These are phyloP conservation scores for Drosophila hydei DNA, from an alignment of 1,140 invertebrate species.

Conservation along the genomic window DNA sequence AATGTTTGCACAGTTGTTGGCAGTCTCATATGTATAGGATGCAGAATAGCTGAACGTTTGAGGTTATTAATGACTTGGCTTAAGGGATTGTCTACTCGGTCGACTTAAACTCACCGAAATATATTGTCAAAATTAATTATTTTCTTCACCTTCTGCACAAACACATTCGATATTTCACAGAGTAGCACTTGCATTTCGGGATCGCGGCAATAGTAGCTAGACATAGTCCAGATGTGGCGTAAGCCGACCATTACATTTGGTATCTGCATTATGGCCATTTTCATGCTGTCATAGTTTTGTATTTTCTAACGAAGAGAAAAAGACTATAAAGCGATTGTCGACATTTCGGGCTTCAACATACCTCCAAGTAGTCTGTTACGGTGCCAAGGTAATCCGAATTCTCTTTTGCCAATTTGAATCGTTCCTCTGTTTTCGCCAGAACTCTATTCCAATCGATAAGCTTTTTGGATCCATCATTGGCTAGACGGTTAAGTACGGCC, in stretches of 20 bases:
- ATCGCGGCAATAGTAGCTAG: slow-evolving; percentile 89
- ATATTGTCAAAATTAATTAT: slow-evolving; percentile 89
- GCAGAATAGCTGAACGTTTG: slow-evolving; percentile 84
- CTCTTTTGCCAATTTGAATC: slow-evolving; percentile 91
- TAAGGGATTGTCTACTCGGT: neutral
- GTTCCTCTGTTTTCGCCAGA: slow-evolving; percentile 87
- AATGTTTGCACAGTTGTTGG: slow-evolving; percentile 87
- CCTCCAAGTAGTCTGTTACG: slow-evolving; percentile 91
- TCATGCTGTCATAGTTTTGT: slow-evolving; percentile 88
- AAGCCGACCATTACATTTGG: slow-evolving; percentile 92
- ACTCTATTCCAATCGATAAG: slow-evolving; percentile 85
- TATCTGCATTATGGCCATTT: slow-evolving; percentile 89
- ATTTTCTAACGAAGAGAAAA: slow-evolving; percentile 86
- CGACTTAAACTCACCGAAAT: slow-evolving; percentile 86
- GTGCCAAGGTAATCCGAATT: slow-evolving; percentile 93
- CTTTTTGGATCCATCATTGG: slow-evolving; percentile 11
- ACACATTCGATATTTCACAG: slow-evolving; percentile 91
- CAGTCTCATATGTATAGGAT: slow-evolving; percentile 85
- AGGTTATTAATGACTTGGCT: neutral
- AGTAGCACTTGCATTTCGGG: slow-evolving; percentile 91
- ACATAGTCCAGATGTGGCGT: slow-evolving; percentile 93
- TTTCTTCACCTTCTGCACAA: slow-evolving; percentile 90
- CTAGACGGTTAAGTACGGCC: slow-evolving; percentile 85
- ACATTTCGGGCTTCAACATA: slow-evolving; percentile 75
- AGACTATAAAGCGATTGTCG: neutral